These are phyloP conservation scores for Patiria pectinifera DNA, from an alignment of 53 echinoderm and acorn worm genomes.

Conservation along the genomic window DNA sequence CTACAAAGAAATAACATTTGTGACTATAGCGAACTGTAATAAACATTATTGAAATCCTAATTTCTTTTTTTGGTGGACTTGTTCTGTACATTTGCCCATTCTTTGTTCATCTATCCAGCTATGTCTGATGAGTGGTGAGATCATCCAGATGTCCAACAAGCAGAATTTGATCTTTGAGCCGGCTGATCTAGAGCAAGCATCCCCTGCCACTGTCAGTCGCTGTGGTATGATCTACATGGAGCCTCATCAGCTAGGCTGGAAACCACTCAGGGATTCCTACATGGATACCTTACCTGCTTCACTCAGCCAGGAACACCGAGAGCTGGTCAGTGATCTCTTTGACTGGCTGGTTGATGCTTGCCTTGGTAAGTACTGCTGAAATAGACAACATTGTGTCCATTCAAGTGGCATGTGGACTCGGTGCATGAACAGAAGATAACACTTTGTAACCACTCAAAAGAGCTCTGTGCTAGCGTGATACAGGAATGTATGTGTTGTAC, in stretches of 20 bases:
- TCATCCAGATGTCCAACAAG: slow-evolving; percentile 97
- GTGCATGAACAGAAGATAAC: no score
- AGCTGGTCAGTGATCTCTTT: slow-evolving; percentile 93
- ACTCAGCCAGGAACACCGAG: slow-evolving; percentile 77
- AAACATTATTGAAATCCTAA: not conserved
- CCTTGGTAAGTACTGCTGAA: slow-evolving; percentile 67
- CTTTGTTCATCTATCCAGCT: slow-evolving; percentile 58
- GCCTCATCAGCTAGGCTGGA: slow-evolving; percentile 98
- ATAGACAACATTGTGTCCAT: not conserved
- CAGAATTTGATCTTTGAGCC: slow-evolving; percentile 99
- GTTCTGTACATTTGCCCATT: not conserved
- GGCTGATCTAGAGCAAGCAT: slow-evolving; percentile 97
- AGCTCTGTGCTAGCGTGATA: no score
- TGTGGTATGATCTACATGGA: slow-evolving; percentile 99
- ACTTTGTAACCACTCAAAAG: no score
- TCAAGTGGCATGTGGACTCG: no score
- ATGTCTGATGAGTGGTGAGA: slow-evolving; percentile 99
- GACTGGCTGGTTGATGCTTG: slow-evolving; percentile 99
- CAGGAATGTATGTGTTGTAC: no score
- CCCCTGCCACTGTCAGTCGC: slow-evolving; percentile 94
- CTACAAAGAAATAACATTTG: no score
- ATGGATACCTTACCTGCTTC: slow-evolving; percentile 89
- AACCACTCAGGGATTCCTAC: slow-evolving; percentile 89
- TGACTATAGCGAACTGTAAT: no score
- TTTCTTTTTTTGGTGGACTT: not conserved